These are phyloP conservation scores for Xestia rhomboidea DNA, from an alignment of 2,888 invertebrate species.

Conservation along the genomic window DNA sequence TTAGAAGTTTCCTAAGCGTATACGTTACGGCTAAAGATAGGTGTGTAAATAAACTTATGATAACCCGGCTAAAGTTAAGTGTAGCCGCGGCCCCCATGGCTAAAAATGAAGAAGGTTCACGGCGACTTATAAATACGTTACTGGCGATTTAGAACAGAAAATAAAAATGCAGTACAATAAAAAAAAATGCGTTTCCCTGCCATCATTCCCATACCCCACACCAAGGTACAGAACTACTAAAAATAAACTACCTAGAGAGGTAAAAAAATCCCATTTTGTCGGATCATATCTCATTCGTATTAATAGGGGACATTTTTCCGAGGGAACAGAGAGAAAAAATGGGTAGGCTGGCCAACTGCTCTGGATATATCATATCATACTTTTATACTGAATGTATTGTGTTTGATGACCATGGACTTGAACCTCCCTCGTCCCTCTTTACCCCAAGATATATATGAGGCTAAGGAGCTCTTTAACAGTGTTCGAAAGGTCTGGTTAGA, in stretches of 20 bases:
- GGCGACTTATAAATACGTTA: not conserved
- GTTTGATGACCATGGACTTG: constrained; percentile 63
- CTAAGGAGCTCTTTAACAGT: constrained; percentile 16
- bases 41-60: not conserved
- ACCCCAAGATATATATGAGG: not conserved
- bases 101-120: not conserved
- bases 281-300: constrained; percentile 76
- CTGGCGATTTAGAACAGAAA: not conserved
- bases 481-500: constrained; percentile 21
- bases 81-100: not conserved
- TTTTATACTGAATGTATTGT: constrained; percentile 76
- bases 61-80: not conserved
- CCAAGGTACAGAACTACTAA: constrained; percentile 42
- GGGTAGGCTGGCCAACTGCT: constrained; percentile 68
- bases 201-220: constrained; percentile 3
- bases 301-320: constrained; percentile 78
- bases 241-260: constrained; percentile 58
- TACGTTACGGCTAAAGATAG: not conserved
- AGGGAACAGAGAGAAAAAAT: constrained; percentile 66
- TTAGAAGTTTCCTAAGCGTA: not conserved
- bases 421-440: constrained; percentile 45
- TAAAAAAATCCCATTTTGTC: constrained; percentile 67
- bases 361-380: constrained; percentile 71
- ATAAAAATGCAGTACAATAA: not conserved
- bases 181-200: not conserved